phyloP scores from a whole-genome alignment of 2,797 vertebrate species.

The Rhyacichthys aspro region DNA sequence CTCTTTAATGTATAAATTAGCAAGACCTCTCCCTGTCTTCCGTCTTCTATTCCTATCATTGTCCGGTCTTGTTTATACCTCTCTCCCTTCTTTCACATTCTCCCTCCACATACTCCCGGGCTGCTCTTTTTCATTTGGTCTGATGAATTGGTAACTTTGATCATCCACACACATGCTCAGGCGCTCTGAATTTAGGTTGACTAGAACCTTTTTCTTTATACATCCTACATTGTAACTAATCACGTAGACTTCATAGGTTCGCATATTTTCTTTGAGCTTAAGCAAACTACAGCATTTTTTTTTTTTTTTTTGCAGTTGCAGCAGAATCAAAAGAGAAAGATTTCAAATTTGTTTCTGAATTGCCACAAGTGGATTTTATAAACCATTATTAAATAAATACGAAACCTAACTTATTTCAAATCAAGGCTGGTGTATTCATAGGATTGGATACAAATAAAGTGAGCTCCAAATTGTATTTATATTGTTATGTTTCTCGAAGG shows the following conservation, averaged over 20 bases:
- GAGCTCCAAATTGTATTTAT: not conserved
- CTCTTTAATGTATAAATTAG: constrained; percentile 77
- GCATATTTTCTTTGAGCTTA: constrained; percentile 8
- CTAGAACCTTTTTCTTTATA: constrained; percentile 52
- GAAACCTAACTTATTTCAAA: not conserved
- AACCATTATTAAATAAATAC: not conserved
- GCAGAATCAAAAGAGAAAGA: constrained; percentile 1
- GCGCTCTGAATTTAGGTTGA: constrained; percentile 50
- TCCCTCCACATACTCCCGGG: constrained; percentile 1
- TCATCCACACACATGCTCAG: constrained; percentile 49
- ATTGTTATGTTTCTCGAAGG: constrained; percentile 5
- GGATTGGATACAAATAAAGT: not conserved
- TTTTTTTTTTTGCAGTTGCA: constrained; percentile 3
- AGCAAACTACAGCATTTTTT: constrained; percentile 9
- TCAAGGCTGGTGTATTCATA: not conserved
- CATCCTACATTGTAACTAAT: constrained; percentile 38
- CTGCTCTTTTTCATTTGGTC: constrained; percentile 60
- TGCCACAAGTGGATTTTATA: too few relatives aligned
- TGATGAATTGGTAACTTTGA: constrained; percentile 71
- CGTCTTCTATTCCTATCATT: constrained; percentile 46
- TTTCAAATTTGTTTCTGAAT: not conserved
- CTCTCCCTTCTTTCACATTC: constrained; percentile 26
- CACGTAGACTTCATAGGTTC: constrained; percentile 32
- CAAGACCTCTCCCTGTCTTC: constrained; percentile 58
- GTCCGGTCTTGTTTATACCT: constrained; percentile 58